Evolutionary conservation across 2,888 invertebrate species (phyloP).

Genomic region (Quadriops clusia): DNA sequence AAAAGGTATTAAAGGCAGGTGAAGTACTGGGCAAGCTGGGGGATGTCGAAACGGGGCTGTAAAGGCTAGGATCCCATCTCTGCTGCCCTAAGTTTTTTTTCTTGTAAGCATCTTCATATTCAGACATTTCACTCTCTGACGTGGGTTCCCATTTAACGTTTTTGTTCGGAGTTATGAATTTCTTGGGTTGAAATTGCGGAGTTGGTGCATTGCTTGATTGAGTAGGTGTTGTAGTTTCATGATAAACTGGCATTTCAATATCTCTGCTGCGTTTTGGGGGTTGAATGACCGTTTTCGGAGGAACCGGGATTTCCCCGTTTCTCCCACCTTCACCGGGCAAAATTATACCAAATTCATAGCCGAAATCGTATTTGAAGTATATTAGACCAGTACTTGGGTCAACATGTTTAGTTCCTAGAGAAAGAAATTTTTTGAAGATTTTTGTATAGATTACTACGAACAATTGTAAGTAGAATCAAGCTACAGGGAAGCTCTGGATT

Average conservation of each 20-base stretch:
- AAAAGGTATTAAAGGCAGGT: slow-evolving; percentile 36
- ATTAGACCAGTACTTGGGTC: slow-evolving; percentile 65
- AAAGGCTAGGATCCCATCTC: slow-evolving; percentile 39
- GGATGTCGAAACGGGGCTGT: slow-evolving; percentile 45
- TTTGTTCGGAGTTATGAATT: slow-evolving; percentile 33
- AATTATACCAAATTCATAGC: slow-evolving; percentile 65
- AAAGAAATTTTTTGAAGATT: slow-evolving; percentile 7
- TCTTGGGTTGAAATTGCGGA: slow-evolving; percentile 35
- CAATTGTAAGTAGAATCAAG: no score
- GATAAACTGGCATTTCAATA: slow-evolving; percentile 55
- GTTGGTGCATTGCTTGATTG: slow-evolving; percentile 18
- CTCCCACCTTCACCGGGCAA: slow-evolving; percentile 54
- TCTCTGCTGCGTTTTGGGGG: slow-evolving; percentile 45
- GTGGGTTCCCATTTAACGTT: slow-evolving; percentile 49
- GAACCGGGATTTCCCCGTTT: slow-evolving; percentile 35
- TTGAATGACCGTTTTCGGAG: slow-evolving; percentile 37
- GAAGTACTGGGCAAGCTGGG: slow-evolving; percentile 48
- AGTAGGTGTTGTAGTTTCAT: slow-evolving; percentile 42
- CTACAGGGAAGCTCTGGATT: no score
- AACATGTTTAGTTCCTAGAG: slow-evolving; percentile 59
- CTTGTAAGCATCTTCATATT: slow-evolving; percentile 39
- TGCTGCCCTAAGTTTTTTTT: slow-evolving; percentile 31
- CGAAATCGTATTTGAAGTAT: slow-evolving; percentile 73
- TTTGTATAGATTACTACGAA: no score
- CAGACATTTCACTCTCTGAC: slow-evolving; percentile 51